Percentiles rank a stretch among this genome's conserved stretches.
phyloP scores from a whole-genome alignment of 2,888 invertebrate genomes.

The Atrina japonica region DNA sequence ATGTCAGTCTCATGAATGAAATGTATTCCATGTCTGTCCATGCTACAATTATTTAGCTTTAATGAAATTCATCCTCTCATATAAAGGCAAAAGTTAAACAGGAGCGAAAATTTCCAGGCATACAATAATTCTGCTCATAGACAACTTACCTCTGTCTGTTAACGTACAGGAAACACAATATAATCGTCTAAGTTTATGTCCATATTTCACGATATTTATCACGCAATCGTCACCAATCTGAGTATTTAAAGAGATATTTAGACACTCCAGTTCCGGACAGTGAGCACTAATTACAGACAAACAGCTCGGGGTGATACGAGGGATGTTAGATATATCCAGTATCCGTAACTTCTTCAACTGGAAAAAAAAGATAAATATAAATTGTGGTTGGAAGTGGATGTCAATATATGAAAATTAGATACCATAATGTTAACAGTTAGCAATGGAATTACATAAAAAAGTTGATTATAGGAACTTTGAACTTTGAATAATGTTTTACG shows the following conservation, averaged over 20 bases:
- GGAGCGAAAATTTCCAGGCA: no score
- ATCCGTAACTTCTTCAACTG: constrained; percentile 63
- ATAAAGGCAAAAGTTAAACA: no score
- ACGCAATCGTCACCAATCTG: constrained; percentile 64
- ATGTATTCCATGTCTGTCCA: no score
- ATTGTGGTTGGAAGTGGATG: no score
- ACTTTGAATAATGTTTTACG: background rate
- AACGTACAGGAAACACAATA: constrained; percentile 69
- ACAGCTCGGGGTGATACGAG: constrained; percentile 52
- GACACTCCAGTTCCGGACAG: constrained; percentile 59
- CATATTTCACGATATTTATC: constrained; percentile 51
- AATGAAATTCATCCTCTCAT: no score
- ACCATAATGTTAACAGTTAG: no score
- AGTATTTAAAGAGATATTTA: constrained; percentile 66
- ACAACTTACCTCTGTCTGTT: constrained; percentile 61
- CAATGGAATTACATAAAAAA: no score
- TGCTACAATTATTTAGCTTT: no score
- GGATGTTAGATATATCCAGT: constrained; percentile 67
- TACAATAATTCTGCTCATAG: no score
- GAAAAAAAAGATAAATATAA: constrained; percentile 25
- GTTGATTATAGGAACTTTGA: no score
- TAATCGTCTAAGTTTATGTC: constrained; percentile 53
- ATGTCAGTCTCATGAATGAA: no score
- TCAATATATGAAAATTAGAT: no score
- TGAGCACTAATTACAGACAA: constrained; percentile 55